phyloP scores from a whole-genome alignment of 2,113 vertebrate species.

The Orcinus orca region DNA sequence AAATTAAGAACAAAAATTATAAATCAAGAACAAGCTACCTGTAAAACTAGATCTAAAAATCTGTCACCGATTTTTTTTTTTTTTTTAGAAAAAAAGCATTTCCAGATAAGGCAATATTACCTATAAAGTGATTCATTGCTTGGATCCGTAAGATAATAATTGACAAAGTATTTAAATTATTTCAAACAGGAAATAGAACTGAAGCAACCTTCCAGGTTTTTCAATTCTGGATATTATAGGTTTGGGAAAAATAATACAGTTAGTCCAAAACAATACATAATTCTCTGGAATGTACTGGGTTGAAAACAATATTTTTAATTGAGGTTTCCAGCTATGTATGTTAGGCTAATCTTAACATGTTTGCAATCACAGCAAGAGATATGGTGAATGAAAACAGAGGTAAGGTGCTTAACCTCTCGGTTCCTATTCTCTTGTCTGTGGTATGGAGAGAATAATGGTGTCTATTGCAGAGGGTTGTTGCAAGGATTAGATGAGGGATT shows the following conservation, averaged over 20 bases:
- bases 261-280: background rate
- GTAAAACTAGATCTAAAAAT: conserved; percentile 15
- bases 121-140: conserved; percentile 20
- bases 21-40: conserved; percentile 31
- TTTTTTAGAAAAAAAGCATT: background rate
- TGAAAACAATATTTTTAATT: background rate
- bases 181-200: conserved; percentile 9
- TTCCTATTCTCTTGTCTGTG: background rate
- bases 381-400: background rate
- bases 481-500: background rate
- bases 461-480: background rate
- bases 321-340: background rate
- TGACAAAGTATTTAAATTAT: conserved; percentile 37
- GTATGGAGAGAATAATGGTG: background rate
- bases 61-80: background rate
- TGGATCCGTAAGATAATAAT: conserved; percentile 19
- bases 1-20: conserved; percentile 16
- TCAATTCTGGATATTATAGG: conserved; percentile 37
- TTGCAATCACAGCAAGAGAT: background rate
- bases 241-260: conserved; percentile 35
- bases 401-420: background rate
- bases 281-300: background rate
- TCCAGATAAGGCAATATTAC: background rate
- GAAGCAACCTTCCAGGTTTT: conserved; percentile 33
- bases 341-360: conserved; percentile 36